Percentiles rank a stretch among this genome's conserved stretches.
Conservation (phyloP, 2,888 invertebrate species). For the Stenoptilia bipunctidactyla region DNA sequence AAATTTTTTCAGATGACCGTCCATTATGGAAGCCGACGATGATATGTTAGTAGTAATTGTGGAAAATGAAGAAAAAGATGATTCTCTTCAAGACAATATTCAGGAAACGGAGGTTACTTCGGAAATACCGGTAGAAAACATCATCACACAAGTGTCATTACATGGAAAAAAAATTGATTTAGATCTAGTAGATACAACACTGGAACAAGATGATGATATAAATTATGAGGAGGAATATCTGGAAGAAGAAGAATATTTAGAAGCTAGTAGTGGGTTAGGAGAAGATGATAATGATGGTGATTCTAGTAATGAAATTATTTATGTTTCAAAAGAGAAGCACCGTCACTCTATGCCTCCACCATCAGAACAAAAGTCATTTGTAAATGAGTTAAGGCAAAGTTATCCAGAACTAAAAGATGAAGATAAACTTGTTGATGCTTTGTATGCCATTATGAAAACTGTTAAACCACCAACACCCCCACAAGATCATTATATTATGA, state of each 20-base stretch:
- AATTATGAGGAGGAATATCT: not conserved
- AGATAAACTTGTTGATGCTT: slow-evolving; percentile 27
- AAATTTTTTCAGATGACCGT: not conserved
- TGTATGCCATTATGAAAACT: slow-evolving; percentile 38
- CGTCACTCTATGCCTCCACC: slow-evolving; percentile 20
- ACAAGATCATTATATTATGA: slow-evolving; percentile 28
- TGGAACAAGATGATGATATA: not conserved
- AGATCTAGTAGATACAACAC: not conserved
- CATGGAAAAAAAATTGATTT: not conserved
- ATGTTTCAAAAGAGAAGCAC: slow-evolving; percentile 3
- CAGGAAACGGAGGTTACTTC: not conserved
- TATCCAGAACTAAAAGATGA: slow-evolving; percentile 33
- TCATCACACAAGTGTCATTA: not conserved
- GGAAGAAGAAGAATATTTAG: not conserved
- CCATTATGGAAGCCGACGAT: slow-evolving; percentile 25
- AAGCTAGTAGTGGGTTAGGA: not conserved
- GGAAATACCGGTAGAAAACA: not conserved
- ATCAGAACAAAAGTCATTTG: slow-evolving; percentile 30
- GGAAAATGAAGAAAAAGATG: slow-evolving; percentile 19
- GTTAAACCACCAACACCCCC: slow-evolving; percentile 34
- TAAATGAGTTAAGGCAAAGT: slow-evolving; percentile 29
- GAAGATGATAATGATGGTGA: not conserved
- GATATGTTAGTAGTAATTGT: slow-evolving; percentile 31
- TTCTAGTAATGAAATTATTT: not conserved
- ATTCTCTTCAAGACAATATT: not conserved